Conservation (phyloP, 1,140 invertebrate genomes). For the Mya arenaria region DNA sequence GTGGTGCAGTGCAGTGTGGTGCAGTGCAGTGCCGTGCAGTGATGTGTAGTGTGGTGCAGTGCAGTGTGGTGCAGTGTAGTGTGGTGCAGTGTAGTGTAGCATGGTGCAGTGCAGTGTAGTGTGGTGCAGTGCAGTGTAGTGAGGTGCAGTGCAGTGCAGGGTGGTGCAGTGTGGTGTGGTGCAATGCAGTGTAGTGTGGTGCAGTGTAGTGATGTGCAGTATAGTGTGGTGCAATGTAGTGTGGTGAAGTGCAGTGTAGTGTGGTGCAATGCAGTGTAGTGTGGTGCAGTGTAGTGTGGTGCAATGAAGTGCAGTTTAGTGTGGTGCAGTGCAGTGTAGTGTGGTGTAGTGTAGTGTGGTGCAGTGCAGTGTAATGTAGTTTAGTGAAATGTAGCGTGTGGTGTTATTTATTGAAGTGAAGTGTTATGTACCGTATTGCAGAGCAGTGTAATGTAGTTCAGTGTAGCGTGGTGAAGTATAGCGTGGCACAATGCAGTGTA, state of each 20-base stretch:
- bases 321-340: background rate
- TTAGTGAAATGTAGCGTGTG: too few species aligned
- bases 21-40: too few species aligned
- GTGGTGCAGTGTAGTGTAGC: slow-evolving; percentile 18
- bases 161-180: slow-evolving; percentile 38
- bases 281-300: slow-evolving; percentile 30
- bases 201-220: slow-evolving; percentile 45
- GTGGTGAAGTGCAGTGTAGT: slow-evolving; percentile 50
- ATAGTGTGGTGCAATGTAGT: slow-evolving; percentile 51
- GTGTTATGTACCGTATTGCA: too few species aligned
- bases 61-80: too few species aligned
- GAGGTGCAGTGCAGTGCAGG: slow-evolving; percentile 17
- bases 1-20: too few species aligned
- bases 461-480: too few species aligned
- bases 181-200: slow-evolving; percentile 45
- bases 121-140: slow-evolving; percentile 18
- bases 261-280: slow-evolving; percentile 39
- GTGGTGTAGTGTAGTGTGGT: background rate
- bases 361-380: background rate
- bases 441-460: too few species aligned
- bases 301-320: too few species aligned
- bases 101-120: slow-evolving; percentile 21
- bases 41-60: too few species aligned
- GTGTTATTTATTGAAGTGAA: too few species aligned
- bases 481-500: too few species aligned